Conservation (phyloP, 2,113 vertebrate genomes). For the Phrynosoma blainvillii region DNA sequence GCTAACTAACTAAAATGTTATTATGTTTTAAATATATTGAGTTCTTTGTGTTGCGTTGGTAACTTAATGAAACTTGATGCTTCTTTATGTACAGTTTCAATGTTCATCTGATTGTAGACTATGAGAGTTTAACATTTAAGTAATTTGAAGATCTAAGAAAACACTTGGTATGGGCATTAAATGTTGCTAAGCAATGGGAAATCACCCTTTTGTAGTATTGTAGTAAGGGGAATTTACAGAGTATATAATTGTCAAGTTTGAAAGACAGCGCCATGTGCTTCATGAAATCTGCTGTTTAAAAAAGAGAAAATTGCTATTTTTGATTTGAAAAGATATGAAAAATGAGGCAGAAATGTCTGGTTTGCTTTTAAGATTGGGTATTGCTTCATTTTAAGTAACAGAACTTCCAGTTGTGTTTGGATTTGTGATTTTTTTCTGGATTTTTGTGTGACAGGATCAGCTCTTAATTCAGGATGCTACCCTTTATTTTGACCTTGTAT, state of each 20-base stretch:
- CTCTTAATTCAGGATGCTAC: background rate
- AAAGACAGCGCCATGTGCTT: background rate
- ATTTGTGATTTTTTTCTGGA: background rate
- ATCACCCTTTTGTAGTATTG: background rate
- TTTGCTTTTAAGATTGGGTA: no score
- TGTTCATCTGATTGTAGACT: background rate
- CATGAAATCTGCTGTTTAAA: background rate
- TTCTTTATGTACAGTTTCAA: background rate
- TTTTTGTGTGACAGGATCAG: background rate
- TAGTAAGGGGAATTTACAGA: background rate
- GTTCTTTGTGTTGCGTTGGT: background rate
- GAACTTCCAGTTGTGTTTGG: background rate
- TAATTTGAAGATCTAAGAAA: background rate
- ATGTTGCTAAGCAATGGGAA: background rate
- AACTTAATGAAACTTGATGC: background rate
- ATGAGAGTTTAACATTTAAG: background rate
- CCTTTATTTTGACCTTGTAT: background rate
- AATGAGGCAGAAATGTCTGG: background rate
- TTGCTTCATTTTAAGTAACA: background rate
- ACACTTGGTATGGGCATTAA: background rate
- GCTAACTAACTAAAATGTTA: background rate
- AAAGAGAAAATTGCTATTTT: no score
- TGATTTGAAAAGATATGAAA: background rate
- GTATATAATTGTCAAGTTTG: background rate
- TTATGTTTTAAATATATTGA: background rate